These are phyloP conservation scores for Idaea aversata DNA, from an alignment of 2,888 invertebrate genomes.

Conservation along the genomic window DNA sequence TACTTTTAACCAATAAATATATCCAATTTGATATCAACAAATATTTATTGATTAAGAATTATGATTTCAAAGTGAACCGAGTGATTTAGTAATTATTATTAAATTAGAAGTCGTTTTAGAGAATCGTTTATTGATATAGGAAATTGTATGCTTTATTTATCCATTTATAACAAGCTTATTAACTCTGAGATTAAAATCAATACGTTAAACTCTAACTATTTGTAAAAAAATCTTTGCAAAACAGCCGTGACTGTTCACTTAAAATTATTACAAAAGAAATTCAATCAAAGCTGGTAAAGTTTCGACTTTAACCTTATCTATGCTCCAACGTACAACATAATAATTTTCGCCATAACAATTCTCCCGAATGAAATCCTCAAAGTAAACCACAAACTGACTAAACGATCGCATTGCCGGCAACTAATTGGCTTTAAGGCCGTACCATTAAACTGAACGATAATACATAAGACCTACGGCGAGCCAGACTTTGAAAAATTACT, in stretches of 20 bases:
- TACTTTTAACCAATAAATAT: constrained; percentile 23
- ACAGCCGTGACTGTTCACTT: not conserved
- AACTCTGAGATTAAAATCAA: too few species aligned
- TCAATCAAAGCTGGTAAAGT: not conserved
- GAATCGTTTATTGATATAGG: constrained; percentile 12
- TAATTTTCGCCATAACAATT: not conserved
- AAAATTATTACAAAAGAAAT: too few species aligned
- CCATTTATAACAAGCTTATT: too few species aligned
- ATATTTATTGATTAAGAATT: constrained; percentile 24
- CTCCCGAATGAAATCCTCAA: not conserved
- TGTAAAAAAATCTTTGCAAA: too few species aligned
- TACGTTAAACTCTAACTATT: too few species aligned
- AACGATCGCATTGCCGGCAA: constrained; percentile 35
- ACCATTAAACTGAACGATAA: constrained; percentile 66
- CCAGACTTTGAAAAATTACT: constrained; percentile 72
- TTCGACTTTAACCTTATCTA: not conserved
- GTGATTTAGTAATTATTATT: not conserved
- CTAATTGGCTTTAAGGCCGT: constrained; percentile 69
- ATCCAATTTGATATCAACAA: constrained; percentile 24
- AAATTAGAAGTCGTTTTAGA: not conserved
- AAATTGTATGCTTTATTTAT: not conserved
- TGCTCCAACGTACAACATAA: not conserved
- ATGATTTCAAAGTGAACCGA: constrained; percentile 6
- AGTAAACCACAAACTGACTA: constrained; percentile 11
- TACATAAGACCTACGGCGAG: constrained; percentile 46